These are phyloP conservation scores for Scomberomorus guttatus DNA, from an alignment of 2,797 vertebrate genomes.

Conservation along the genomic window DNA sequence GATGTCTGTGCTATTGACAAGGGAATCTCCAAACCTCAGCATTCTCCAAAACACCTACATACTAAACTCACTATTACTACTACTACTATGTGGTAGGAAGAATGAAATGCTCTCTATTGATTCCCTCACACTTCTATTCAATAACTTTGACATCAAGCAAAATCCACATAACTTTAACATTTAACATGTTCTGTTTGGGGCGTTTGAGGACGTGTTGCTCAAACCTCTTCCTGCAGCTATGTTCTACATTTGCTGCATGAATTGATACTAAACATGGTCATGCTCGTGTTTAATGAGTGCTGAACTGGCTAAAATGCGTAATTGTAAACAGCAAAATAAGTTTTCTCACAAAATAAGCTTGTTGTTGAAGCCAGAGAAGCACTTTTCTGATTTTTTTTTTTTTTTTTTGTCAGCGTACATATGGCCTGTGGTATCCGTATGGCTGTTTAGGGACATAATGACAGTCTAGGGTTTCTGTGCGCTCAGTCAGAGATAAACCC, in stretches of 20 bases:
- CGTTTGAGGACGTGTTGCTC: background rate
- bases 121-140: background rate
- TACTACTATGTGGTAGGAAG: background rate
- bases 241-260: background rate
- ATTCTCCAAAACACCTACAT: too few relatives aligned
- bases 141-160: background rate
- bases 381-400: slow-evolving; percentile 46
- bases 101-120: background rate
- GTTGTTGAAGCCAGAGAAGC: background rate
- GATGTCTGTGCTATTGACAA: background rate
- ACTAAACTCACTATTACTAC: too few relatives aligned
- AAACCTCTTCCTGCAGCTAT: background rate
- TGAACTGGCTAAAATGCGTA: background rate
- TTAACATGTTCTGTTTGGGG: background rate
- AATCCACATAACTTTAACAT: background rate
- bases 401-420: slow-evolving; percentile 56
- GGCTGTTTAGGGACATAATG: slow-evolving; percentile 74
- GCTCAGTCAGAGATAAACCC: slow-evolving; percentile 66
- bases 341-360: background rate
- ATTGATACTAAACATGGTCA: background rate
- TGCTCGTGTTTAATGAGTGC: too few relatives aligned
- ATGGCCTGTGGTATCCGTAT: slow-evolving; percentile 67
- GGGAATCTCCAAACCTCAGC: background rate
- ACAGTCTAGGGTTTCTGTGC: slow-evolving; percentile 74
- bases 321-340: background rate